Conservation (phyloP, 2,888 invertebrate genomes). For the Leptopilina drosophilae region DNA sequence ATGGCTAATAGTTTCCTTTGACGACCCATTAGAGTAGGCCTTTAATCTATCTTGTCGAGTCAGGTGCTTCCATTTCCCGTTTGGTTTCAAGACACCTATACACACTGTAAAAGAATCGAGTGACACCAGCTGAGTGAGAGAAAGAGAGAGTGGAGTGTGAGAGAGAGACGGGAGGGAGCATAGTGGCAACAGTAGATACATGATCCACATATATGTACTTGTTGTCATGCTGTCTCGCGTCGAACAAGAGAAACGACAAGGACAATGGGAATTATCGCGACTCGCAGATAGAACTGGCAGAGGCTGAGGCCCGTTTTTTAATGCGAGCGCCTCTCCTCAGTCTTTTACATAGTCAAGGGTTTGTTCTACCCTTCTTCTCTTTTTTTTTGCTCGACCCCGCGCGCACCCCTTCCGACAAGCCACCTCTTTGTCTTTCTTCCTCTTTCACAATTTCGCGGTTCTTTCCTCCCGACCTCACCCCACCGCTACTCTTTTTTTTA, state of each 20-base stretch:
- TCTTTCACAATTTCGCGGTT: conserved; percentile 46
- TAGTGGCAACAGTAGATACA: background rate
- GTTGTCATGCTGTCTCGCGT: conserved; percentile 48
- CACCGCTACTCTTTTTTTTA: conserved; percentile 23
- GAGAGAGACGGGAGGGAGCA: too few species aligned
- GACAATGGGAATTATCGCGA: conserved; percentile 52
- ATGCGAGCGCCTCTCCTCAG: conserved; percentile 52
- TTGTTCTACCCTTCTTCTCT: conserved; percentile 57
- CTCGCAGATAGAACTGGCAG: conserved; percentile 17
- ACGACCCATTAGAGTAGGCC: conserved; percentile 67
- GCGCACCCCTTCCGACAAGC: conserved; percentile 52
- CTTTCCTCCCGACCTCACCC: conserved; percentile 48
- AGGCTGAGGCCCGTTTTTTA: conserved; percentile 16
- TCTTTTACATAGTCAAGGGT: conserved; percentile 68
- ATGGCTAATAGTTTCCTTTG: conserved; percentile 44
- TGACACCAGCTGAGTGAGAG: background rate
- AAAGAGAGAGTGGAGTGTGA: too few species aligned
- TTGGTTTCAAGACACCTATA: background rate
- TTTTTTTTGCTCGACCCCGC: conserved; percentile 59
- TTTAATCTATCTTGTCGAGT: conserved; percentile 60
- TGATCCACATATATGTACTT: conserved; percentile 47
- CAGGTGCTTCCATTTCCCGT: too few species aligned
- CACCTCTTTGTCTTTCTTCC: conserved; percentile 36
- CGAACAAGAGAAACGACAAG: conserved; percentile 32
- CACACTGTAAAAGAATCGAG: conserved; percentile 25